Conservation (phyloP, 2,113 vertebrate genomes). For the Mionectes macconnelli region DNA sequence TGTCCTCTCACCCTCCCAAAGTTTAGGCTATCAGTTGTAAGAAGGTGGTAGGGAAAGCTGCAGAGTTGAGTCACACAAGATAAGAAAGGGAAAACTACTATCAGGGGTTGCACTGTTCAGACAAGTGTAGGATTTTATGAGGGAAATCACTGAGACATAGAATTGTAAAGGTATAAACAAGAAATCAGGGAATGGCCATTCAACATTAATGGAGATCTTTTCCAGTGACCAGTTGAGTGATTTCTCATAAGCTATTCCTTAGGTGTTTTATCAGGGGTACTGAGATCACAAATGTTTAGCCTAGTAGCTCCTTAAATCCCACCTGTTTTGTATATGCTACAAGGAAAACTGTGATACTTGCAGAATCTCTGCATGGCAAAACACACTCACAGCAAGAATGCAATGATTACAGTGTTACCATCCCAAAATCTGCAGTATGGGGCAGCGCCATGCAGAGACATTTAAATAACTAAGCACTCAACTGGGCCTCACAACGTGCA, state of each 20-base stretch:
- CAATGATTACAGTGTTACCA: not conserved
- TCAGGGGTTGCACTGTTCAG: not conserved
- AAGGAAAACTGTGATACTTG: not conserved
- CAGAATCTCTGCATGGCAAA: not conserved
- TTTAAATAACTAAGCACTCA: not conserved
- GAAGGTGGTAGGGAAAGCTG: not conserved
- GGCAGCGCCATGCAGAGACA: not conserved
- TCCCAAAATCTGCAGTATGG: not conserved
- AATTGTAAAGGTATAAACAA: not conserved
- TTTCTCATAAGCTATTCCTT: not conserved
- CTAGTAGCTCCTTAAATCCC: not conserved
- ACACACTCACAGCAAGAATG: not conserved
- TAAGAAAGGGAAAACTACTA: not conserved
- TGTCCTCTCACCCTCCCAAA: not conserved
- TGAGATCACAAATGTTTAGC: not conserved
- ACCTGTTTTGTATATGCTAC: accelerated
- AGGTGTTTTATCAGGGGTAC: not conserved
- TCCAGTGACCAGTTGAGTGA: not conserved
- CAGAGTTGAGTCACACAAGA: not conserved
- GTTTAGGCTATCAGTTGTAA: not conserved
- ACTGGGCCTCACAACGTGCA: not conserved
- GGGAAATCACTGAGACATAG: not conserved
- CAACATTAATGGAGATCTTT: not conserved
- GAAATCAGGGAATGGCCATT: not conserved
- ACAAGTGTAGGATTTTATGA: not conserved